These are phyloP conservation scores for Struthidea cinerea DNA, from an alignment of 2,113 vertebrate species.

Conservation along the genomic window DNA sequence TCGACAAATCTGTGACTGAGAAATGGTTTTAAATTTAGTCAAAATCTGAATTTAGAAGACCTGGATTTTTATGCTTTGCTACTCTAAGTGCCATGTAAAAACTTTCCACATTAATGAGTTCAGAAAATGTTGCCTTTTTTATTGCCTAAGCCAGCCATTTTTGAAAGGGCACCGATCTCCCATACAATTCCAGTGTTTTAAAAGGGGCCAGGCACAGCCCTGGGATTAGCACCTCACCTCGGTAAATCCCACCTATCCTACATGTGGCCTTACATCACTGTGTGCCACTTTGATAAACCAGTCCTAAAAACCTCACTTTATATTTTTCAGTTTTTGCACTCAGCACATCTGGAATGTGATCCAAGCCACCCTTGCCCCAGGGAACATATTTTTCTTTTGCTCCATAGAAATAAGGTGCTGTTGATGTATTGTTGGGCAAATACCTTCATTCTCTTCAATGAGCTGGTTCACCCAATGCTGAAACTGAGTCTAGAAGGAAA, in stretches of 20 bases:
- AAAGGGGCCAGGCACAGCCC: neutral
- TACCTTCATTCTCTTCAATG: neutral
- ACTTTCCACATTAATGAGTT: neutral
- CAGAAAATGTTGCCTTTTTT: neutral
- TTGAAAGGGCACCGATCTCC: neutral
- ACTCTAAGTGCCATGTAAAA: neutral
- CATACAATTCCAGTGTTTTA: neutral
- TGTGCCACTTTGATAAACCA: neutral
- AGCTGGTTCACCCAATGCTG: neutral
- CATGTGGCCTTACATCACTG: neutral
- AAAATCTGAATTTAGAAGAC: neutral
- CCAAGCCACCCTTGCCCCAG: neutral
- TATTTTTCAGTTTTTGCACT: neutral
- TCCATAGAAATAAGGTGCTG: neutral
- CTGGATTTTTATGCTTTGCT: neutral
- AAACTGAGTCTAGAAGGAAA: neutral
- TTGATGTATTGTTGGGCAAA: neutral
- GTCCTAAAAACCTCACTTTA: neutral
- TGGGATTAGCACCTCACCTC: neutral
- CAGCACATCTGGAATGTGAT: neutral
- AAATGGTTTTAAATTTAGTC: neutral
- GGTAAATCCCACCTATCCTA: neutral
- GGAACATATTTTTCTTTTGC: neutral
- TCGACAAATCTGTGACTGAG: neutral
- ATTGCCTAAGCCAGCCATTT: neutral